phyloP scores from a whole-genome alignment of 2,113 vertebrate genomes.

The Saccopteryx bilineata region DNA sequence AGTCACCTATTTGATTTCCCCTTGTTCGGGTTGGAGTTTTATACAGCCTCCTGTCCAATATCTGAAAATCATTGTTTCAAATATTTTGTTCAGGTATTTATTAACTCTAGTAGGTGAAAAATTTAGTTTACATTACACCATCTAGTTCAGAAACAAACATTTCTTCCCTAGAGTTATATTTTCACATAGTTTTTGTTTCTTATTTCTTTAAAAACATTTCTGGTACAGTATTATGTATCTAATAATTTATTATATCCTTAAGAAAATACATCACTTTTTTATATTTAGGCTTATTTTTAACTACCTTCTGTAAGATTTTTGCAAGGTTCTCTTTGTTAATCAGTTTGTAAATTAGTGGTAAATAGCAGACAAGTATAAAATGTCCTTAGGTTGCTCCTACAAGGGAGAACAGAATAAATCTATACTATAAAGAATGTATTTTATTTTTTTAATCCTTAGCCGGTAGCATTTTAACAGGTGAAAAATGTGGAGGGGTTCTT shows the following conservation, averaged over 20 bases:
- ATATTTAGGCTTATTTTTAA: not conserved
- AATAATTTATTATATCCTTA: not conserved
- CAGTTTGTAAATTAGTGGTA: not conserved
- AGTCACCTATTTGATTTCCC: not conserved
- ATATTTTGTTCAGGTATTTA: not conserved
- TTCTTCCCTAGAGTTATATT: not conserved
- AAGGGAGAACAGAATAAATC: not conserved
- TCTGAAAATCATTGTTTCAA: not conserved
- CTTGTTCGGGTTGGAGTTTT: not conserved
- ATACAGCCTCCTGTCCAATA: fast-evolving
- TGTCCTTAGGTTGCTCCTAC: not conserved
- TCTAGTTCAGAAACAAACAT: not conserved
- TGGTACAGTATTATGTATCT: not conserved
- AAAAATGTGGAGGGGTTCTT: not conserved
- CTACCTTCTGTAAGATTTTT: not conserved
- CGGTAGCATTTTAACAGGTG: not conserved
- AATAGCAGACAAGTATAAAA: not conserved
- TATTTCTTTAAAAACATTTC: not conserved
- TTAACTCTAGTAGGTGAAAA: not conserved
- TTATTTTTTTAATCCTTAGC: not conserved
- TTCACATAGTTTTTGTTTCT: not conserved
- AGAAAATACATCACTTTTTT: not conserved
- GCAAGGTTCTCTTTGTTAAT: not conserved
- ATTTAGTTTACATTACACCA: not conserved
- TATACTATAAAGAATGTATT: not conserved